Percentiles rank a stretch among this genome's conserved stretches.
Conservation (phyloP, 1,140 invertebrate species). For the Fopius arisanus region DNA sequence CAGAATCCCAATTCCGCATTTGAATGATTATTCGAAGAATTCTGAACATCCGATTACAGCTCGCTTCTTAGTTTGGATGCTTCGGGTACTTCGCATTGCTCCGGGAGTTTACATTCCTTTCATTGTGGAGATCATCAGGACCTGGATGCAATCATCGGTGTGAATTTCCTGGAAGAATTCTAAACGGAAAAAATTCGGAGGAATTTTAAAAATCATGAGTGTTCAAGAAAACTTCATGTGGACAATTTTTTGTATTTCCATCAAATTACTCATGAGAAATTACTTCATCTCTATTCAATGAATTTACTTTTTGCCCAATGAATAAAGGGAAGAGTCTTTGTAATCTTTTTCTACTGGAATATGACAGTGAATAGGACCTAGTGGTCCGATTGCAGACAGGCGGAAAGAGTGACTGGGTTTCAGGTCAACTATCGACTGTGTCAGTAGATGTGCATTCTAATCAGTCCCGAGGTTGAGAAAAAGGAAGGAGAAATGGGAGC, state of each 20-base stretch:
- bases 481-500: background rate
- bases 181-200: background rate
- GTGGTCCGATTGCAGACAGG: background rate
- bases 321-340: no score
- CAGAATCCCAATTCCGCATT: background rate
- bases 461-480: background rate
- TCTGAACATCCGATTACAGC: background rate
- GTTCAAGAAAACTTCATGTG: no score
- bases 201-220: background rate
- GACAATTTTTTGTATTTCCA: no score
- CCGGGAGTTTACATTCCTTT: background rate
- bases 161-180: no score
- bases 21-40: background rate
- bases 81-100: background rate
- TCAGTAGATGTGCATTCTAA: background rate
- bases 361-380: background rate
- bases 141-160: background rate
- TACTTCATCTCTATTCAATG: no score
- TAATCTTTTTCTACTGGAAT: background rate
- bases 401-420: background rate
- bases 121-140: background rate
- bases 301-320: no score
- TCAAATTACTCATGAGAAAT: no score
- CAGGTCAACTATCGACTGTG: background rate
- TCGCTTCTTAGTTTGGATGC: background rate